Percentiles rank a stretch among this genome's conserved stretches.
These are phyloP conservation scores for Aurelia coerulea DNA, from an alignment of 30 jellyfish, hydroid and myxozoan species.

Conservation along the genomic window DNA sequence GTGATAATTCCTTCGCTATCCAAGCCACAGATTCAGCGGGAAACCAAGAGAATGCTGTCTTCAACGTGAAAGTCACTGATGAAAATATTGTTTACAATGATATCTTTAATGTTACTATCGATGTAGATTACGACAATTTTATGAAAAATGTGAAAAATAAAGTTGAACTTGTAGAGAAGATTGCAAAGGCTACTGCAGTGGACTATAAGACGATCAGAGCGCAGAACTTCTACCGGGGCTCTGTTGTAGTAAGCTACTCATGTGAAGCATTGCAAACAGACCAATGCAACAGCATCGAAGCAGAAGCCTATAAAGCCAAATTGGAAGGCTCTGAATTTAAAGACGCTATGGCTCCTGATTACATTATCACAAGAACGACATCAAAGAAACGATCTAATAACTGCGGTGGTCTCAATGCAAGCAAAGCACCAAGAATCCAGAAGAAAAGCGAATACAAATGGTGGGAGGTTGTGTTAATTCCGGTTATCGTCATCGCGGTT, in stretches of 20 bases:
- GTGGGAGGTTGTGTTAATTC: slow-evolving; percentile 88
- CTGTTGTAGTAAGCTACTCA: slow-evolving; percentile 78
- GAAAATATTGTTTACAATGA: slow-evolving; percentile 50
- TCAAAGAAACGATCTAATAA: slow-evolving; percentile 3
- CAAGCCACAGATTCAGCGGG: slow-evolving; percentile 91
- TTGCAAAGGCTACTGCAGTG: slow-evolving; percentile 75
- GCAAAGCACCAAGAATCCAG: slow-evolving; percentile 4
- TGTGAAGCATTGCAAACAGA: slow-evolving; percentile 39
- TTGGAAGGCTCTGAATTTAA: slow-evolving; percentile 55
- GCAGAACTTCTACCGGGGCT: slow-evolving; percentile 73
- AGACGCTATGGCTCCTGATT: slow-evolving; percentile 68
- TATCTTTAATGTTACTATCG: slow-evolving; percentile 78
- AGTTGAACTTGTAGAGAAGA: slow-evolving; percentile 63
- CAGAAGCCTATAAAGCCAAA: slow-evolving; percentile 61
- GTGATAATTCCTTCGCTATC: slow-evolving; percentile 64
- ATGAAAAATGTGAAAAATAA: slow-evolving; percentile 48
- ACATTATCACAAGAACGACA: slow-evolving; percentile 49
- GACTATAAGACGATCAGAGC: slow-evolving; percentile 55
- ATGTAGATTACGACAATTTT: slow-evolving; percentile 46
- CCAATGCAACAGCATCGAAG: slow-evolving; percentile 77
- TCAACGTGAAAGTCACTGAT: slow-evolving; percentile 71
- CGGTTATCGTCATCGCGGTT: slow-evolving; percentile 85
- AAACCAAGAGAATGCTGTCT: slow-evolving; percentile 62
- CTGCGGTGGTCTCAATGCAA: slow-evolving; percentile 28
- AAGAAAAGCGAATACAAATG: slow-evolving; percentile 59